Evolutionary conservation across 2,797 vertebrate species (phyloP).

Genomic region (Coracias cyanogaster): DNA sequence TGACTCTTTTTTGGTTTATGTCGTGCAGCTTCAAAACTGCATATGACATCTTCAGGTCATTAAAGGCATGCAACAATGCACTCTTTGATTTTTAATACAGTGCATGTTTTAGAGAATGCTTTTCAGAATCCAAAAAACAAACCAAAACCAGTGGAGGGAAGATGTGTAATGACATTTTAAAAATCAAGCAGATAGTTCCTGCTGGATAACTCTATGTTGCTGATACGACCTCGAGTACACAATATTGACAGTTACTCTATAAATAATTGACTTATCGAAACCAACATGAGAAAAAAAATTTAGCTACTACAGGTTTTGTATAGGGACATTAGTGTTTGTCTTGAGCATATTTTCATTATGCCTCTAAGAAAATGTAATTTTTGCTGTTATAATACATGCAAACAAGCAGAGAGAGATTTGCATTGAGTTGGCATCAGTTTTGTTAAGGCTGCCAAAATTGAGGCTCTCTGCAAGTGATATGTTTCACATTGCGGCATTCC

Average conservation of each 20-base stretch:
- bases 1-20: not conserved
- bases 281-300: not conserved
- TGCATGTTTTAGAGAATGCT: not conserved
- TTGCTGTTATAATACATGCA: constrained; percentile 43
- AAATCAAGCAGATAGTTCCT: not conserved
- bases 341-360: not conserved
- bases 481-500: constrained; percentile 63
- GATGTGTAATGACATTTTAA: not conserved
- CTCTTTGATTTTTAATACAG: not conserved
- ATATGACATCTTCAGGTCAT: not conserved
- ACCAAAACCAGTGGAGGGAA: not conserved
- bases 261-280: constrained; percentile 1
- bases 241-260: not conserved
- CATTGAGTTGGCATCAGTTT: constrained; percentile 48
- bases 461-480: constrained; percentile 46
- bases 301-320: not conserved
- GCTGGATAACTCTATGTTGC: not conserved
- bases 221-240: not conserved
- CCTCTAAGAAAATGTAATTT: constrained; percentile 30
- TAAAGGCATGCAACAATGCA: not conserved
- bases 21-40: not conserved
- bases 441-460: constrained; percentile 45
- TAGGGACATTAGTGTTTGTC: not conserved
- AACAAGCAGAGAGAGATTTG: constrained; percentile 54
- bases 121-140: not conserved